Conservation (phyloP, 1,140 invertebrate genomes). For the Caenorhabditis brenneri region DNA sequence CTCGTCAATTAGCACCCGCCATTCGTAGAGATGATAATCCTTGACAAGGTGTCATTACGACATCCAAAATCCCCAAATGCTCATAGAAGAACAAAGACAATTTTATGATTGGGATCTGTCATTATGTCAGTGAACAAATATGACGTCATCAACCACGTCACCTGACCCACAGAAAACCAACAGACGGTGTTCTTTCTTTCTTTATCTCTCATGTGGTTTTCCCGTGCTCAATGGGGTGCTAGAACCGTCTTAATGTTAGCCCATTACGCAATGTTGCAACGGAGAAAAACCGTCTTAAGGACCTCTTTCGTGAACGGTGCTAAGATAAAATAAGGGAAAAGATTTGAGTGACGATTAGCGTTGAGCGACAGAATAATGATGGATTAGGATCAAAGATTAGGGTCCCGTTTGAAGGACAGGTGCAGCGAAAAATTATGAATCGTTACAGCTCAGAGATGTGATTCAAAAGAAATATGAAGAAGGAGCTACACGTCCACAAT, state of each 20-base stretch:
- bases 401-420: not conserved
- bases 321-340: not conserved
- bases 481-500: not conserved
- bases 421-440: not conserved
- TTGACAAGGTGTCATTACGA: not conserved
- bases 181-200: not conserved
- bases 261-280: not conserved
- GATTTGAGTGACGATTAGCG: not conserved
- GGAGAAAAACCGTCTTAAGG: not conserved
- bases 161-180: constrained; percentile 12
- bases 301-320: not conserved
- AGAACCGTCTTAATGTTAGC: not conserved
- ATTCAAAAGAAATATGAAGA: not conserved
- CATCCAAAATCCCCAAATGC: not conserved
- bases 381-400: not conserved
- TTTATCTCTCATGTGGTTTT: not conserved
- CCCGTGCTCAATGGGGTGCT: constrained; percentile 22
- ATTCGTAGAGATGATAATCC: not conserved
- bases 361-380: not conserved
- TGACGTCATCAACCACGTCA: constrained; percentile 27
- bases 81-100: constrained; percentile 10
- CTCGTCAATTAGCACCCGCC: not conserved
- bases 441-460: constrained; percentile 15
- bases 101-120: constrained; percentile 24
- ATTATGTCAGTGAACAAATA: not conserved